phyloP scores from a whole-genome alignment of 2,888 invertebrate genomes.

The Fragum whitleyi region DNA sequence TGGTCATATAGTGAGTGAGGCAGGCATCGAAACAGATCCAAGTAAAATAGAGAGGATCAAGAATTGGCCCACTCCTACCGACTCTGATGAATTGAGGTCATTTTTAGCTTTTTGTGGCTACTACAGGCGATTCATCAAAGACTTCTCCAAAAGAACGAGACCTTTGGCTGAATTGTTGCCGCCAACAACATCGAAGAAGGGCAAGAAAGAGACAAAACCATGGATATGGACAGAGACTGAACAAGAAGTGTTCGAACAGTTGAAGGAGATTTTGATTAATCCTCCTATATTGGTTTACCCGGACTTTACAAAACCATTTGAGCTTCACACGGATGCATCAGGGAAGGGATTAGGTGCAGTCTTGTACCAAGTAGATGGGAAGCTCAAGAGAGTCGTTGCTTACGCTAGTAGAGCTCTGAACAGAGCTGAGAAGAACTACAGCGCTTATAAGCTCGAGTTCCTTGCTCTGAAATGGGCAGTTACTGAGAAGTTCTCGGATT shows the following conservation, averaged over 20 bases:
- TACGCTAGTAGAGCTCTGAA: conserved; percentile 35
- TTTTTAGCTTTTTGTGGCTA: conserved; percentile 12
- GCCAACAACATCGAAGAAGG: conserved; percentile 17
- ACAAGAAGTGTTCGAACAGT: conserved; percentile 19
- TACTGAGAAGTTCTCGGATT: conserved; percentile 42
- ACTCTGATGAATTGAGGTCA: conserved; percentile 6
- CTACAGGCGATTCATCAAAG: conserved; percentile 8
- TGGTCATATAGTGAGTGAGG: conserved; percentile 5
- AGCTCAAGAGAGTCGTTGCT: conserved; percentile 28
- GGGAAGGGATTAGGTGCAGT: conserved; percentile 37
- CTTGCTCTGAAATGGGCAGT: conserved; percentile 55
- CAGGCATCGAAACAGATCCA: conserved; percentile 11
- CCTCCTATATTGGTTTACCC: conserved; percentile 37
- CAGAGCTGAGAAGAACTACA: conserved; percentile 38
- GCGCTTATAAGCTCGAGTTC: conserved; percentile 36
- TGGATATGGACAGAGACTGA: conserved; percentile 43
- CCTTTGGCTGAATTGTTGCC: conserved; percentile 11
- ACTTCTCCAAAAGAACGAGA: conserved; percentile 11
- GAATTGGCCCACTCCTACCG: background rate
- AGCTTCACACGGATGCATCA: conserved; percentile 32
- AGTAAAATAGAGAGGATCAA: too few species aligned
- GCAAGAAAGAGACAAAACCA: background rate
- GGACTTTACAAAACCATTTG: conserved; percentile 28
- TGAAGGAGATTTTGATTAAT: conserved; percentile 19
- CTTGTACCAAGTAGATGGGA: conserved; percentile 38